Base-by-base conservation (phyloP, 1,140 invertebrate genomes). In the Musca domestica region DNA sequence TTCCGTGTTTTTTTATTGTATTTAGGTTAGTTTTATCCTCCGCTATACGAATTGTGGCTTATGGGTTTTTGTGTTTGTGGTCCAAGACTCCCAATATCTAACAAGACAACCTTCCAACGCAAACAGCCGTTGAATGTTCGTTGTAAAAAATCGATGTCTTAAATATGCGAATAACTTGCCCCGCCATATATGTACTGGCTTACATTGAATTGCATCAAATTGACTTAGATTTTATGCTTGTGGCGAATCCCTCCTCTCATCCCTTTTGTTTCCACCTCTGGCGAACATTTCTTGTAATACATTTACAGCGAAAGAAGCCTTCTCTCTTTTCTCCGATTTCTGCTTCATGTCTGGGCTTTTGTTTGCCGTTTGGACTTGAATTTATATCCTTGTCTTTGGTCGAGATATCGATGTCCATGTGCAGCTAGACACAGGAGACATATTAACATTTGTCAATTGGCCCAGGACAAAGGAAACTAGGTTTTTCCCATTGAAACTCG, bases 211-310 rank as follows among this genome's bases (percentile, higher is more conserved):
- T 41, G 34, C 34, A 41, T 41, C 34, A 41, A 41, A 61, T 20
- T 61, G 56, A 61, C 56, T 61, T 61, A 61, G 56, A 61, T 61
- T 61, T 61, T 61, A 23, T 10, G 34, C n/a, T 58, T 58, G 23
- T 2, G n/a, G 3, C 15, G 15, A 6, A 27, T 58, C 34, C 10
- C 34, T 9, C 34, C 10, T 12, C 34, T 10, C 34, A 7, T 41
- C 34, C 10, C 34, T 10, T 9, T 41, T 10, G 12, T 41, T 41
- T 41, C 6, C 12, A 12, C 27, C 27, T 4, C 34, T 10, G 6
- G 34, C 34, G n/a, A n/a, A 41, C 12, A 41, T 41, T 5, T 10
- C 34, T 41, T 41, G 3, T 30, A 30, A 4, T 9, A 30, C 27
- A 30, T 30, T 30, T 4, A 41, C 34, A 41, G 10, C 34, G 12